Conservation (phyloP, 2,113 vertebrate genomes). For the Tonatia bakeri region DNA sequence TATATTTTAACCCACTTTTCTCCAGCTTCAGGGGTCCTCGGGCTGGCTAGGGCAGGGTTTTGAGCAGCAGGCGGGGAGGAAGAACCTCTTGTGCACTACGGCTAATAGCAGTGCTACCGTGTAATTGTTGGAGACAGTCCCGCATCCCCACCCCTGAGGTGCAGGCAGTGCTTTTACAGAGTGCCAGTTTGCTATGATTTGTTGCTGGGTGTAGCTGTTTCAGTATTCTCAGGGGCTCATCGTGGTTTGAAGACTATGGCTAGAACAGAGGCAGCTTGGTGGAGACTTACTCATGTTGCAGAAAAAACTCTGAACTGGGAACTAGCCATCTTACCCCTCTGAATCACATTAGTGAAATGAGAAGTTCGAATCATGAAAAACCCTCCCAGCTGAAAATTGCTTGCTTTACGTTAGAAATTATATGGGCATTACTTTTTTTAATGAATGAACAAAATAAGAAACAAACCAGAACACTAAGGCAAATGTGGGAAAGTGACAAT, state of each 20-base stretch:
- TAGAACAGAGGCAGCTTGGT: background rate
- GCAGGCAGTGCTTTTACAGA: background rate
- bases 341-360: background rate
- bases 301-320: background rate
- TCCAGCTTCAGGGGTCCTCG: background rate
- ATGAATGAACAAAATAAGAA: background rate
- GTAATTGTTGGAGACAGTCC: background rate
- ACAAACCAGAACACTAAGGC: background rate
- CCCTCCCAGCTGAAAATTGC: background rate
- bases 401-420: background rate
- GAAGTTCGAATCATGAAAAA: background rate
- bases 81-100: background rate
- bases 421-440: background rate
- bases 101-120: background rate
- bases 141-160: background rate
- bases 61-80: background rate
- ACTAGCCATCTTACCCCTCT: background rate
- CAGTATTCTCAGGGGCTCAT: background rate
- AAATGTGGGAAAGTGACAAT: background rate
- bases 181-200: background rate
- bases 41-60: background rate
- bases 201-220: background rate
- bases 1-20: background rate
- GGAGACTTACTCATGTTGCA: background rate
- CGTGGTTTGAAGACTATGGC: background rate